Evolutionary conservation across 2,797 vertebrate genomes (phyloP), one percentile per base, ranked within the genome.

Genomic region (Pogonophryne albipinna): DNA sequence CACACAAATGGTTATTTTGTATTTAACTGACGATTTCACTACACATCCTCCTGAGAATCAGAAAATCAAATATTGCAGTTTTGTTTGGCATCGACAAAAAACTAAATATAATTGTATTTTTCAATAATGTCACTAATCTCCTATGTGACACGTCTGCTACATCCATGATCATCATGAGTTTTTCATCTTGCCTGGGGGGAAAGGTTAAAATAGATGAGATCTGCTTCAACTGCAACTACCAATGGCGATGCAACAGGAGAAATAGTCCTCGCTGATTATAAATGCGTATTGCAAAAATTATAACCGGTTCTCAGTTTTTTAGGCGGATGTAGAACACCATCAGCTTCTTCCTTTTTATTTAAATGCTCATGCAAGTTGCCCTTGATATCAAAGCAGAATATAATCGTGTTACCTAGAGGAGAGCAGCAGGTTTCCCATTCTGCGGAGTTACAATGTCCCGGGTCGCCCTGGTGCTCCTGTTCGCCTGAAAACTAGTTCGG

Each of bases 401-500:
- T 61, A 1, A 14, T 45, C 8, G 34, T 38, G 3, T 84, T 89
- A 91, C 89, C 90, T 44, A 0, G 50, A 65, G 64, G 51, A 69
- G 45, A 85, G 57, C 55, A 10, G 65, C 58, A 85, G 49, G 23
- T 92, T 92, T 27, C 90, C 90, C 89, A 90, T 92, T 6, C 9
- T 74, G 17, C 1, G 0, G 13, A 58, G 16, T 1, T 20, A 0
- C 6, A 15, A 0, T 3, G 23, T 13, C 31, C 27, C 27, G 1
- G 23, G 3, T 0, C 4, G 46, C 2, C n/a, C 31, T 17, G 47
- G 17, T 71, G 42, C 62, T 69, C 58, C 68, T 19, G 34, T 55
- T 14, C 7, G 13, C 19, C n/a, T 16, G 58, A 17, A 11, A 61
- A 58, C 2, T 17, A n/a, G 31, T 41, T 3, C 10, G 3, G 57